Evolutionary conservation across 2,888 invertebrate genomes (phyloP).

Genomic region (Iselma pallidipennis): DNA sequence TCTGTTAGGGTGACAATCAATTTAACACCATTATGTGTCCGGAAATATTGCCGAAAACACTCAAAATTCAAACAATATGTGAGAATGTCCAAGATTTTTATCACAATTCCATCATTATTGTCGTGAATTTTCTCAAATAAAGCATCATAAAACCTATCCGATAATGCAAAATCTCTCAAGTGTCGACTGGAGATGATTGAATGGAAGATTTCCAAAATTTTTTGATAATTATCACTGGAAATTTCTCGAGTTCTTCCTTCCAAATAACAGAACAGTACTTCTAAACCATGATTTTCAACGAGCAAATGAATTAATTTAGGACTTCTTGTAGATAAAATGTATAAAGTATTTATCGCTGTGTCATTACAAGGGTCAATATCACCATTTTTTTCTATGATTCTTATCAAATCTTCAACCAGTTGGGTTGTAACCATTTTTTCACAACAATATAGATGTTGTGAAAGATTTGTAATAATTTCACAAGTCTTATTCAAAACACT

Average conservation of each 20-base stretch:
- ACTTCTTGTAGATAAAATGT: conserved; percentile 37
- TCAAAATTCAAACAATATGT: conserved; percentile 27
- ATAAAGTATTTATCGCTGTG: conserved; percentile 41
- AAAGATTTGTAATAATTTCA: conserved; percentile 43
- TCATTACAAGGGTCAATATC: conserved; percentile 41
- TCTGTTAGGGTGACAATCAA: conserved; percentile 31
- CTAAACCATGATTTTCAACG: conserved; percentile 27
- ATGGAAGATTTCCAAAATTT: conserved; percentile 38
- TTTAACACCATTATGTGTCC: conserved; percentile 31
- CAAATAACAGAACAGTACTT: conserved; percentile 37
- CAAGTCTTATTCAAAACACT: conserved; percentile 40
- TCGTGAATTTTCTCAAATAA: conserved; percentile 28
- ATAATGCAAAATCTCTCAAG: conserved; percentile 32
- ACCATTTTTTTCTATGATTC: conserved; percentile 34
- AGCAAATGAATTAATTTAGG: conserved; percentile 36
- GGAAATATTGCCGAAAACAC: conserved; percentile 36
- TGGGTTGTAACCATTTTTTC: conserved; percentile 42
- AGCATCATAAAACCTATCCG: conserved; percentile 29
- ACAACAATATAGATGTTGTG: conserved; percentile 45
- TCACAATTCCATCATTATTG: conserved; percentile 26
- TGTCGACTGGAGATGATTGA: conserved; percentile 32
- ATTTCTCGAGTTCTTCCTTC: conserved; percentile 28
- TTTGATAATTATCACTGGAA: conserved; percentile 31
- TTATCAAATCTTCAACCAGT: conserved; percentile 36
- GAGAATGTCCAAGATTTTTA: conserved; percentile 35